phyloP scores from a whole-genome alignment of 2,113 vertebrate genomes.

The Ameiurus melas region DNA sequence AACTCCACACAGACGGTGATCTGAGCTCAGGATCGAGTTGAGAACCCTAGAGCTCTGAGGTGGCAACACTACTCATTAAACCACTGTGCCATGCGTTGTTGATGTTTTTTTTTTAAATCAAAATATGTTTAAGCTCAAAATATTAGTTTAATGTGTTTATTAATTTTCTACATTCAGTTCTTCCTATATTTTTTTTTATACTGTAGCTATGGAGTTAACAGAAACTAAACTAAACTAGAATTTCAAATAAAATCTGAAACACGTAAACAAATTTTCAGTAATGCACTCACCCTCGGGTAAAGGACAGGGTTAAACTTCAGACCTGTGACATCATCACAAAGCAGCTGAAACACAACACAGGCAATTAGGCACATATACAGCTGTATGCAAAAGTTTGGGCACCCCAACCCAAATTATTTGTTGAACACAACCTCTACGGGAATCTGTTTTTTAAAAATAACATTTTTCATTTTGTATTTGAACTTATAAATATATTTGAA shows the following conservation, averaged over 20 bases:
- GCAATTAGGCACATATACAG: neutral
- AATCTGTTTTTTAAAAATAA: neutral
- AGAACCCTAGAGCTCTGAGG: neutral
- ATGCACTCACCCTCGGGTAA: conserved; percentile 89
- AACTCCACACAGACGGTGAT: neutral
- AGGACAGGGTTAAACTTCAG: conserved; percentile 91
- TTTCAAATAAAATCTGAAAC: neutral
- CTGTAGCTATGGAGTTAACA: neutral
- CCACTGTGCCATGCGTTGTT: neutral
- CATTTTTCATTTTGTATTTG: neutral
- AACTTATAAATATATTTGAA: neutral
- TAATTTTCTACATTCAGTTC: neutral
- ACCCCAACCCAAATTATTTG: neutral
- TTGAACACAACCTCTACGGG: neutral
- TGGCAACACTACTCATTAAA: neutral
- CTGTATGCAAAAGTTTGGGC: neutral
- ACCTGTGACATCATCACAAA: conserved; percentile 90
- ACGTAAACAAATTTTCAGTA: neutral
- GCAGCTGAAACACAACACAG: conserved; percentile 74
- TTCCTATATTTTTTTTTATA: neutral
- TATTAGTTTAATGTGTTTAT: neutral
- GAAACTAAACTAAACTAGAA: neutral
- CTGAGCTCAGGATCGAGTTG: neutral
- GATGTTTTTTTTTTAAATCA: too few relatives aligned
- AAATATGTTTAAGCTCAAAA: neutral